Conservation (phyloP, 1,140 invertebrate genomes). For the Drosophila pectinifera region DNA sequence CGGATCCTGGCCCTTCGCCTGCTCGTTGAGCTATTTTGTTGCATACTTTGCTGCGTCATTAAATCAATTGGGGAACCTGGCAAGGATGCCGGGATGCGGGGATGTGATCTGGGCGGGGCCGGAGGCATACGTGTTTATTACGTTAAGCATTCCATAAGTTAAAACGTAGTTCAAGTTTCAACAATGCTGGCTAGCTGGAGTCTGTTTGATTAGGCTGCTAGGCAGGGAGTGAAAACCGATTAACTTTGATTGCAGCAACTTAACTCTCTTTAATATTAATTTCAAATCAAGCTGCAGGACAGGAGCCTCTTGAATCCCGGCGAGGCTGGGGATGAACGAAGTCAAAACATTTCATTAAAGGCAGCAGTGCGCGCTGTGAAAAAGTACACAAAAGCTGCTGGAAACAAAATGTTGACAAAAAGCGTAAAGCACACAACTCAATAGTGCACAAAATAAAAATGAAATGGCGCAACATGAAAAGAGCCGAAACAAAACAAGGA, state of each 20-base stretch:
- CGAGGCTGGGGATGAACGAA: constrained; percentile 11
- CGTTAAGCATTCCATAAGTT: constrained; percentile 12
- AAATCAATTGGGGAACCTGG: constrained; percentile 53
- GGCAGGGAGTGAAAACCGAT: constrained; percentile 12
- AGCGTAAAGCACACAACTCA: constrained; percentile 71
- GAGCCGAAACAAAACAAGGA: constrained; percentile 36
- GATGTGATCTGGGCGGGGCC: neutral
- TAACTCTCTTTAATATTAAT: constrained; percentile 32
- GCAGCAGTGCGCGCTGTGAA: constrained; percentile 32
- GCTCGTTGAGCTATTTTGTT: constrained; percentile 37
- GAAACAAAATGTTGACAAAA: constrained; percentile 76
- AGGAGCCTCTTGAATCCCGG: neutral
- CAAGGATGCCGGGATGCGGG: neutral
- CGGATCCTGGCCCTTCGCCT: constrained; percentile 20
- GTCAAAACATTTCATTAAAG: constrained; percentile 76
- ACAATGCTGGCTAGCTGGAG: constrained; percentile 13
- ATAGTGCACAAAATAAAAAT: constrained; percentile 70
- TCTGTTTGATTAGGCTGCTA: constrained; percentile 29
- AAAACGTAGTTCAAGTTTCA: constrained; percentile 14
- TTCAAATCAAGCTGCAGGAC: constrained; percentile 6
- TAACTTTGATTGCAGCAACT: constrained; percentile 2
- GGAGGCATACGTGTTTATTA: constrained; percentile 38
- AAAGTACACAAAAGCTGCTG: constrained; percentile 38
- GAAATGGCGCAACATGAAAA: constrained; percentile 69
- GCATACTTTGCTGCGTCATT: constrained; percentile 72